A percentile compares a stretch with the other conserved stretches of the same genome.
phyloP scores from a whole-genome alignment of 2,888 invertebrate genomes.

The Glyphotaelius pellucidus region DNA sequence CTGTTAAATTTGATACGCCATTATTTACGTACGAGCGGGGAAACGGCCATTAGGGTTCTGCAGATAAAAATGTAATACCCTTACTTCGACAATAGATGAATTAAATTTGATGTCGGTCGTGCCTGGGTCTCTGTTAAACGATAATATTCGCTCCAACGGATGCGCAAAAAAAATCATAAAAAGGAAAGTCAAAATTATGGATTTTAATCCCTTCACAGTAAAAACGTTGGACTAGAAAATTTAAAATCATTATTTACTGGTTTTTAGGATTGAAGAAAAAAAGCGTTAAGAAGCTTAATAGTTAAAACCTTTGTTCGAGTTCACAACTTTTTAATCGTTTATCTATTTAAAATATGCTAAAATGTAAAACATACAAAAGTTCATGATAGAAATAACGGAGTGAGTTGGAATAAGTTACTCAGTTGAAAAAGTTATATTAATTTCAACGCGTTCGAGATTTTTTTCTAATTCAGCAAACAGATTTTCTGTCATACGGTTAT shows the following conservation, averaged over 20 bases:
- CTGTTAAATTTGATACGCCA: conserved; percentile 39
- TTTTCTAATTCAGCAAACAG: neutral
- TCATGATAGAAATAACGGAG: neutral
- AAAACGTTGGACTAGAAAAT: neutral
- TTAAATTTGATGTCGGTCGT: conserved; percentile 57
- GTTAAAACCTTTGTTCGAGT: neutral
- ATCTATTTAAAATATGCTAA: neutral
- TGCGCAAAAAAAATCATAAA: conserved; percentile 7
- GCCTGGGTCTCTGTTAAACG: conserved; percentile 48
- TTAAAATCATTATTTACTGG: neutral
- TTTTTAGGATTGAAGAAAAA: neutral
- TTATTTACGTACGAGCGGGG: conserved; percentile 43
- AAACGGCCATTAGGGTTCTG: conserved; percentile 52
- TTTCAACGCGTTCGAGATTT: neutral
- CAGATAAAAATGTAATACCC: conserved; percentile 57
- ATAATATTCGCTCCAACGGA: conserved; percentile 50
- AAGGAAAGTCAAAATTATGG: conserved; percentile 13
- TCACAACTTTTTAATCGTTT: neutral
- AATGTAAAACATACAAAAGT: neutral
- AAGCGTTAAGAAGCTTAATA: no score
- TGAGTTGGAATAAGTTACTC: neutral
- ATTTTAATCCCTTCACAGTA: conserved; percentile 24
- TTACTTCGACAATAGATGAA: conserved; percentile 56
- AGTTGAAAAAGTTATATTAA: neutral
- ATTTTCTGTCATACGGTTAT: neutral